Evolutionary conservation across 1,140 invertebrate genomes (phyloP).

Genomic region (Brachionus rotundiformis): DNA sequence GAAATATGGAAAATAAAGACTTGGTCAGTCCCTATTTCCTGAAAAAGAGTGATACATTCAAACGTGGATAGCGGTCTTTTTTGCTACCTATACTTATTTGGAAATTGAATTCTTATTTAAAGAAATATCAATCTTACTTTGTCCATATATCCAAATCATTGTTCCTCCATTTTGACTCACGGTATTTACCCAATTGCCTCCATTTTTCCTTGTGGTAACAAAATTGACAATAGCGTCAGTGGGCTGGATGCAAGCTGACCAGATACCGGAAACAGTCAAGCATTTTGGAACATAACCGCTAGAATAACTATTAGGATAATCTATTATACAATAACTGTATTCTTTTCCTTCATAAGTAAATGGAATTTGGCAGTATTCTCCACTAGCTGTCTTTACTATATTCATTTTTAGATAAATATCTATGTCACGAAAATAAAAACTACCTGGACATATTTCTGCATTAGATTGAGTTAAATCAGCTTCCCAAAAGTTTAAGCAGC

Average conservation of each 20-base stretch:
- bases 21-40: too few species aligned
- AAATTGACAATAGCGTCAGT: neutral
- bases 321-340: neutral
- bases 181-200: neutral
- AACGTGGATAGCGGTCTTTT: too few species aligned
- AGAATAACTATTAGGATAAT: neutral
- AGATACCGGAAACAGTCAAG: neutral
- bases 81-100: too few species aligned
- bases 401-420: too few species aligned
- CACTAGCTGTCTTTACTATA: neutral
- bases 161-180: slow-evolving; percentile 26
- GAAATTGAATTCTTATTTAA: neutral
- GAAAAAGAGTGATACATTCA: too few species aligned
- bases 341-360: neutral
- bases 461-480: too few species aligned
- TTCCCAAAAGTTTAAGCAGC: too few species aligned
- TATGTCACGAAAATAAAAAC: too few species aligned
- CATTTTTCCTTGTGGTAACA: slow-evolving; percentile 20
- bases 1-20: too few species aligned
- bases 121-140: neutral
- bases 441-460: neutral
- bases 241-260: neutral
- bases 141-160: slow-evolving; percentile 32
- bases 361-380: neutral
- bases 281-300: neutral